Evolutionary conservation across 2,888 invertebrate genomes (phyloP), one percentile per base, ranked within the genome.

Genomic region (Dryomyza anilis): DNA sequence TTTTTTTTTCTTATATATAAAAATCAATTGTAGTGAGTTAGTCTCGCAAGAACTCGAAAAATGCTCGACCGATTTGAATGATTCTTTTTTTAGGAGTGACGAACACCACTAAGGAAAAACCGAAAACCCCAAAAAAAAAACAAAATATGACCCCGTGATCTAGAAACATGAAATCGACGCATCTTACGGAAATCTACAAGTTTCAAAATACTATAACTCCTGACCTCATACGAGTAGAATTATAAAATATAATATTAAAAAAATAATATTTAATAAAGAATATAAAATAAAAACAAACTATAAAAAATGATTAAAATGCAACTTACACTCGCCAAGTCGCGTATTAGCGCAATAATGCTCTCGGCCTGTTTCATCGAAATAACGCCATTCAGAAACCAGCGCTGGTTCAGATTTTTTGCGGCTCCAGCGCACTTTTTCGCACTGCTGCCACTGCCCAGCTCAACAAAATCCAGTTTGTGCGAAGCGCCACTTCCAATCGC

Each of bases 321-420:
- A 85, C 86, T 86, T 85, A 96, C 96, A 78, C 92, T 89, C 21
- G 95, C 92, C 91, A 98, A 94, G 77, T 98, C 97, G 68, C 93
- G 90, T 19, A 98, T 88, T 6, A 98, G 86, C 63, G 89, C 88
- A 46, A 96, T 93, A 50, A 96, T 94, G 57, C 92, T 90, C 79
- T 94, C 93, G 1, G 96, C 95, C 67, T 96, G 88, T 78, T 94
- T 93, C 70, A 91, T 88, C 14, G 91, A 89, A 71, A 94, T 93
- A 63, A 89, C 86, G 0, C 97, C 97, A 66, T 92, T 86, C 76
- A 96, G 86, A 88, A 95, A 97, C 97, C 97, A 97, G 12, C 86
- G 79, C 29, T 83, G 83, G 67, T 83, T 83, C 1, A 83, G 73
- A 69, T 83, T 83, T 33, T 83, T 78, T 0, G 80, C 74, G 1